phyloP scores from a whole-genome alignment of 2,113 vertebrate genomes.

The Argyrosomus japonicus region DNA sequence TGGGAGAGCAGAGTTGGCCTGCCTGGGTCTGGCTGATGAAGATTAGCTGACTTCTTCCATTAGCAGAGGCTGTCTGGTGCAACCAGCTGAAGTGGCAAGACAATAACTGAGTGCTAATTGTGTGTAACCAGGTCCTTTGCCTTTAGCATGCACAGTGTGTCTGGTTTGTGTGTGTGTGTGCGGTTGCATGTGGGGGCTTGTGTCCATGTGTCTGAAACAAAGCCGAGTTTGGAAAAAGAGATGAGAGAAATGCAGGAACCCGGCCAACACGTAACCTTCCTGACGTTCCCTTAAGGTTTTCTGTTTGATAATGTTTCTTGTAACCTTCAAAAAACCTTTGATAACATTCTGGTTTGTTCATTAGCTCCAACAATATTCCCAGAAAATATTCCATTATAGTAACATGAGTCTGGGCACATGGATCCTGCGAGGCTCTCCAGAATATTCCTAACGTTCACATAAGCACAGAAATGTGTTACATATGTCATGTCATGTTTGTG shows the following conservation, averaged over 20 bases:
- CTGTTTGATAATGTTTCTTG: slow-evolving; percentile 9
- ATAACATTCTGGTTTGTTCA: slow-evolving; percentile 16
- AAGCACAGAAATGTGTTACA: not conserved
- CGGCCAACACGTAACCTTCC: slow-evolving; percentile 18
- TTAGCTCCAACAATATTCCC: slow-evolving; percentile 11
- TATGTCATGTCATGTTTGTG: no score
- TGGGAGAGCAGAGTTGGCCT: slow-evolving; percentile 79
- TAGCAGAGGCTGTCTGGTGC: slow-evolving; percentile 88
- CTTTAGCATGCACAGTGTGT: slow-evolving; percentile 61
- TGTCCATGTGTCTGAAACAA: slow-evolving; percentile 24
- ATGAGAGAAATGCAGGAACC: slow-evolving; percentile 4
- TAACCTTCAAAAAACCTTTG: slow-evolving; percentile 24
- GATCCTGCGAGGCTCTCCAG: not conserved
- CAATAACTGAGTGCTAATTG: slow-evolving; percentile 93
- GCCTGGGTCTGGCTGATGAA: slow-evolving; percentile 88
- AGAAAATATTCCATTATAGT: not conserved
- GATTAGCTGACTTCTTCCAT: slow-evolving; percentile 91
- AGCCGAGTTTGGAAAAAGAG: not conserved
- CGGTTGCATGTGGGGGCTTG: not conserved
- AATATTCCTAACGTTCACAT: not conserved
- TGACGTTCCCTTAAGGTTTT: not conserved
- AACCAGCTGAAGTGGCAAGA: slow-evolving; percentile 89
- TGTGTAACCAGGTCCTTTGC: slow-evolving; percentile 88
- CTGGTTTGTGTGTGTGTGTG: slow-evolving; percentile 36
- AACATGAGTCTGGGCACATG: not conserved